Evolutionary conservation across 2,888 invertebrate species (phyloP).

Genomic region (Meteorus cinctellus): DNA sequence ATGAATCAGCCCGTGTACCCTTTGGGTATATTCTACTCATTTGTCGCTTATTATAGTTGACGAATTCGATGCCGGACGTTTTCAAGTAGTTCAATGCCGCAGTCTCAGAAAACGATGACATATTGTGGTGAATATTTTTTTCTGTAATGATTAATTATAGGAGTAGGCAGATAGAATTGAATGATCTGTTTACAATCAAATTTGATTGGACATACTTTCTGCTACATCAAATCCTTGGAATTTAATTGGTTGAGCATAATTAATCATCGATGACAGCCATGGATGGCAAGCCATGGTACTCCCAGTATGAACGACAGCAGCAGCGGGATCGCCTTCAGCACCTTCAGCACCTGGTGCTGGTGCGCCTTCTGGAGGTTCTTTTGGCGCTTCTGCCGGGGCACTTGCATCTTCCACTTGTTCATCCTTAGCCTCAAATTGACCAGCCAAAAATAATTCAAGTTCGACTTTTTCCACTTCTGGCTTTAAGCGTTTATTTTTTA

Average conservation of each 20-base stretch:
- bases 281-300: constrained; percentile 83
- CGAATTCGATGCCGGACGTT: constrained; percentile 80
- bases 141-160: constrained; percentile 71
- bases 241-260: constrained; percentile 83
- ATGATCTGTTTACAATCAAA: neutral
- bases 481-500: constrained; percentile 80
- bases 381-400: constrained; percentile 66
- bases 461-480: constrained; percentile 82
- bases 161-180: constrained; percentile 32
- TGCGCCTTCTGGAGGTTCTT: constrained; percentile 58
- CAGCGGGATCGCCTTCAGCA: constrained; percentile 68
- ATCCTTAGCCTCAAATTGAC: constrained; percentile 75
- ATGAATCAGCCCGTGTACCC: constrained; percentile 82
- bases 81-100: constrained; percentile 80
- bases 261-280: constrained; percentile 80
- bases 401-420: constrained; percentile 75
- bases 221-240: constrained; percentile 82
- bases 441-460: constrained; percentile 75
- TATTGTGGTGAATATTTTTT: constrained; percentile 79
- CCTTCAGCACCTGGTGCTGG: constrained; percentile 75
- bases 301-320: constrained; percentile 76
- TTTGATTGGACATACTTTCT: constrained; percentile 73
- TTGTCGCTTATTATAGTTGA: constrained; percentile 85
- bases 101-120: constrained; percentile 83
- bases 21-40: constrained; percentile 83